A percentile compares a stretch with the other conserved stretches of the same genome.
Conservation (phyloP, 2,888 invertebrate species). For the Steinernema hermaphroditum region DNA sequence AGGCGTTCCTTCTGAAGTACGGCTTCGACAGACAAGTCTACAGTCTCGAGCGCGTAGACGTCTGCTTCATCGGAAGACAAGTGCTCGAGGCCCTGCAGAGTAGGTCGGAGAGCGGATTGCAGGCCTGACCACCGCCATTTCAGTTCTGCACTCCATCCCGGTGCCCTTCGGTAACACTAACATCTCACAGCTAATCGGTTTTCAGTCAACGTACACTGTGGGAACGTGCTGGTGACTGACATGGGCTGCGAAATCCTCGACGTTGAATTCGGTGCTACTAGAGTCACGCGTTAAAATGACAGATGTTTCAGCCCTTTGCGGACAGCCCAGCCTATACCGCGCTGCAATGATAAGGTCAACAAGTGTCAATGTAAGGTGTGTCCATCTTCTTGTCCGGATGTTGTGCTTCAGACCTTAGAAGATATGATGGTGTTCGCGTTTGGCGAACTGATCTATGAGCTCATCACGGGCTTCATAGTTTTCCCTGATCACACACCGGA, state of each 20-base stretch:
- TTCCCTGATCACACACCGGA: conserved; percentile 39
- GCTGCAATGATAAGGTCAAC: conserved; percentile 34
- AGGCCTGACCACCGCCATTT: too few species aligned
- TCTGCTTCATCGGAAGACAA: conserved; percentile 39
- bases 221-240: conserved; percentile 40
- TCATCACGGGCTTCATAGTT: conserved; percentile 40
- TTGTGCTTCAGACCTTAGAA: conserved; percentile 37
- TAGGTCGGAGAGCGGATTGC: too few species aligned
- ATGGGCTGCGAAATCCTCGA: conserved; percentile 37
- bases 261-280: conserved; percentile 36
- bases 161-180: conserved; percentile 35
- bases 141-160: conserved; percentile 32
- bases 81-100: conserved; percentile 36
- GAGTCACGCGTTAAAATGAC: background rate
- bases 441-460: conserved; percentile 42
- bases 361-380: background rate
- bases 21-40: conserved; percentile 6
- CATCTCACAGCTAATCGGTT: too few species aligned
- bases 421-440: conserved; percentile 43
- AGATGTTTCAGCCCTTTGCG: conserved; percentile 28
- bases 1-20: conserved; percentile 5
- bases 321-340: conserved; percentile 37
- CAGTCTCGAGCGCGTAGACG: conserved; percentile 10
- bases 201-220: conserved; percentile 43
- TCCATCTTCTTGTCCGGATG: background rate